These are phyloP conservation scores for Paramuricea clavata DNA, from an alignment of 92 coral and sea anemone genomes.

Conservation along the genomic window DNA sequence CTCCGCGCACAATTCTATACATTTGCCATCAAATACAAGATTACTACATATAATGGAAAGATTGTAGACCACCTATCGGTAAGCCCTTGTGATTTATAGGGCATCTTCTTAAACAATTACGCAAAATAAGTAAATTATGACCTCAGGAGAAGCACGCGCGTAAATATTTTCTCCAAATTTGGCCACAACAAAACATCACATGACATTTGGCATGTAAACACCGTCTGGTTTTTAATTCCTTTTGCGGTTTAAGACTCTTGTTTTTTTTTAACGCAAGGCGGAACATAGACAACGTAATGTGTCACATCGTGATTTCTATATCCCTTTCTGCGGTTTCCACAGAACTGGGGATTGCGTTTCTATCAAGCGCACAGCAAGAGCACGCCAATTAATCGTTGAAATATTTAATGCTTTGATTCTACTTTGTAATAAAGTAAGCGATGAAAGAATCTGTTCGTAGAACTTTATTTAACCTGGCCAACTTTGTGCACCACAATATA, in stretches of 20 bases:
- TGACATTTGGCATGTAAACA: neutral
- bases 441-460: conserved; percentile 11
- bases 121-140: neutral
- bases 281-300: neutral
- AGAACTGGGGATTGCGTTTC: neutral
- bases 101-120: neutral
- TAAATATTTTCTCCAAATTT: neutral
- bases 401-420: neutral
- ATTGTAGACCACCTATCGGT: no score
- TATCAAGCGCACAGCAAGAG: conserved; percentile 15
- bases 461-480: neutral
- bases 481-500: no score
- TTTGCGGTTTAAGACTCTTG: neutral
- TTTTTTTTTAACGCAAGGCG: neutral
- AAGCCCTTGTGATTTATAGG: neutral
- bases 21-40: no score
- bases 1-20: no score
- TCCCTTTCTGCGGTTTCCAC: neutral
- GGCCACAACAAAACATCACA: neutral
- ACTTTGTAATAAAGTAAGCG: conserved; percentile 7
- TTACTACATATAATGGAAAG: no score
- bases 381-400: conserved; percentile 24
- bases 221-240: neutral
- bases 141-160: neutral
- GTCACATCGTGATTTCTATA: neutral